These are phyloP conservation scores for Chelonus formosanus DNA, from an alignment of 2,888 invertebrate genomes.

Conservation along the genomic window DNA sequence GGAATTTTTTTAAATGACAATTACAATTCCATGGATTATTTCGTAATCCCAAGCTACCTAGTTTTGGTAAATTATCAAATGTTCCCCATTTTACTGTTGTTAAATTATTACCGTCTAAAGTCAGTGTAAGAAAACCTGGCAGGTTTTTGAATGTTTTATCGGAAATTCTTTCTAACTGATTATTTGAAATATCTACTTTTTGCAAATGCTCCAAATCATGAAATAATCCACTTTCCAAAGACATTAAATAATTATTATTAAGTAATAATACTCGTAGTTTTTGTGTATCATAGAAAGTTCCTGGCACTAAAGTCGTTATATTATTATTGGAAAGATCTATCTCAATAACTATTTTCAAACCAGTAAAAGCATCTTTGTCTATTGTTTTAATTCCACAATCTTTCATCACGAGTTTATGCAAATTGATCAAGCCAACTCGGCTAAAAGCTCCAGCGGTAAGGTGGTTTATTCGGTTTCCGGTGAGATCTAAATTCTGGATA, in stretches of 20 bases:
- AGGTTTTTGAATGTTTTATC: constrained; percentile 77
- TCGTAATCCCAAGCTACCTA: constrained; percentile 78
- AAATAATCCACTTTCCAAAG: constrained; percentile 80
- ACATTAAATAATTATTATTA: constrained; percentile 78
- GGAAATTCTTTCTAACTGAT: constrained; percentile 75
- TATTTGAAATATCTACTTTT: constrained; percentile 80
- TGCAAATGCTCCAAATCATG: constrained; percentile 77
- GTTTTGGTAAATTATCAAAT: constrained; percentile 72
- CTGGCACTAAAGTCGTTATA: constrained; percentile 72
- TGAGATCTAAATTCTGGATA: constrained; percentile 72
- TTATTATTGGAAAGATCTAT: constrained; percentile 82
- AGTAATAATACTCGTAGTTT: constrained; percentile 78
- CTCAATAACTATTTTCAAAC: constrained; percentile 81
- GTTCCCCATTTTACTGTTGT: constrained; percentile 74
- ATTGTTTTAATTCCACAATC: constrained; percentile 79
- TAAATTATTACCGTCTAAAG: constrained; percentile 79
- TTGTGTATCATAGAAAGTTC: constrained; percentile 76
- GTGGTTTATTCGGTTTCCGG: constrained; percentile 74
- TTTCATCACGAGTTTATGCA: constrained; percentile 81
- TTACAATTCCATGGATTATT: constrained; percentile 91
- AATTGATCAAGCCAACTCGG: constrained; percentile 76
- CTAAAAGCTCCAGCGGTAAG: constrained; percentile 75
- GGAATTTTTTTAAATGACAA: constrained; percentile 81
- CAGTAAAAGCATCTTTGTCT: constrained; percentile 79
- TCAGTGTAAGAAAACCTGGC: constrained; percentile 74